These are phyloP conservation scores for Nasua narica DNA, from an alignment of 2,797 vertebrate species.

Conservation along the genomic window DNA sequence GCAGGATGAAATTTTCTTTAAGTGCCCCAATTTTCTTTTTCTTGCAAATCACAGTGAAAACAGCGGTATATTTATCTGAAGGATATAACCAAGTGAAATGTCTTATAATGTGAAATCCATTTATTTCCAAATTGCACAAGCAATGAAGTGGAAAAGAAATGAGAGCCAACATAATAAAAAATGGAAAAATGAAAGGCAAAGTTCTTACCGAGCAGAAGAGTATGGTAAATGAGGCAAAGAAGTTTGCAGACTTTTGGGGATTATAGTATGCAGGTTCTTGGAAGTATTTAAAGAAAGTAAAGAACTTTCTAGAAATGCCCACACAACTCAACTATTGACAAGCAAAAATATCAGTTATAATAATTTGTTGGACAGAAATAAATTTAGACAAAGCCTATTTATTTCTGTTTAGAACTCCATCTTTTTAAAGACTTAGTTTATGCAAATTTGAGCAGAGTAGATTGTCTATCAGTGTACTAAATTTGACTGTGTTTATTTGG, in stretches of 20 bases:
- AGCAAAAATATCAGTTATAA: background rate
- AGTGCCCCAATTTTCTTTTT: background rate
- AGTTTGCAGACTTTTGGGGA: background rate
- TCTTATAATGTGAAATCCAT: conserved; percentile 21
- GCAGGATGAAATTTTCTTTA: background rate
- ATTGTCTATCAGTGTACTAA: background rate
- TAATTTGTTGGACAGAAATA: background rate
- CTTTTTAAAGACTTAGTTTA: background rate
- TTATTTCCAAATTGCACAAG: background rate
- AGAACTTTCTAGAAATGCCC: background rate
- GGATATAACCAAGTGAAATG: background rate
- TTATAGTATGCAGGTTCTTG: background rate
- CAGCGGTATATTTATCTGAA: background rate
- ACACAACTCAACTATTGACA: background rate
- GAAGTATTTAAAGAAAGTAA: background rate
- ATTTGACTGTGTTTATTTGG: background rate
- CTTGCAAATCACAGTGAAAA: background rate
- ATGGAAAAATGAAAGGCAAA: background rate
- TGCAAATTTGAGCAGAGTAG: background rate
- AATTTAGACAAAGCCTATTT: background rate
- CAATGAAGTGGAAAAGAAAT: conserved; percentile 34
- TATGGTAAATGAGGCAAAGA: background rate
- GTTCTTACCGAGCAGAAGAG: background rate
- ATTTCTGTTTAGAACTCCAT: background rate
- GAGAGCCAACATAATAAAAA: conserved; percentile 19